Evolutionary conservation across 2,113 vertebrate genomes (phyloP), one percentile per base, ranked within the genome.

Genomic region (Elephas maximus): DNA sequence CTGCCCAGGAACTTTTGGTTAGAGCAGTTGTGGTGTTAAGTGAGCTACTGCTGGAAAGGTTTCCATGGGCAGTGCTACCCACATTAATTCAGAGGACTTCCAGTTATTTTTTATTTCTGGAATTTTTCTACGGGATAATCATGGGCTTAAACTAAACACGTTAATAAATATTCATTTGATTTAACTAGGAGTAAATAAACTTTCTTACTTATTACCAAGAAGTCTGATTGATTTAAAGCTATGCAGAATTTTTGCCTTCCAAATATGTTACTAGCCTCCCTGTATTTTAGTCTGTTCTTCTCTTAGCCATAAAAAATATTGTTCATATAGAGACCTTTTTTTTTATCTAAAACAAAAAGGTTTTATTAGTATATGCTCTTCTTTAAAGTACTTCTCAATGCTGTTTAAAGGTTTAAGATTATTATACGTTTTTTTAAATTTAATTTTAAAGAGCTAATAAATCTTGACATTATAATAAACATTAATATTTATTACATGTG

Each of bases 321-420:
- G 45, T 57, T 86, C 57, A 57, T 24, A 9, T 71, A 10, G 8
- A 73, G 41, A 86, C 23, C 4, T 48, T 92, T 69, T 71, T 0
- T 45, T 86, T 65, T 69, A 87, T 15, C 18, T 44, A 18, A 51
- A 63, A 90, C 90, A 63, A 65, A 15, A 2, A 51, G 76, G 73
- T 90, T 2, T 0, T 18, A 79, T 21, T 69, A 33, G 12, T 80
- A 44, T 37, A 6, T 41, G 65, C 1, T 73, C 77, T 1, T 18
- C 8, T 71, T 21, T 71, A 73, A 84, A 80, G 5, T 51, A 1
- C 5, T 21, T 80, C 30, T 77, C 57, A 45, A 33, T 67, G 87
- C 69, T 4, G 8, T 79, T 94, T 87, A 84, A 84, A 92, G 57
- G 65, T 73, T 90, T 63, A 84, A 92, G 76, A 63, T 30, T 51